These are phyloP conservation scores for Ceratoteleas bidentatus DNA, from an alignment of 1,140 invertebrate genomes.

Conservation along the genomic window DNA sequence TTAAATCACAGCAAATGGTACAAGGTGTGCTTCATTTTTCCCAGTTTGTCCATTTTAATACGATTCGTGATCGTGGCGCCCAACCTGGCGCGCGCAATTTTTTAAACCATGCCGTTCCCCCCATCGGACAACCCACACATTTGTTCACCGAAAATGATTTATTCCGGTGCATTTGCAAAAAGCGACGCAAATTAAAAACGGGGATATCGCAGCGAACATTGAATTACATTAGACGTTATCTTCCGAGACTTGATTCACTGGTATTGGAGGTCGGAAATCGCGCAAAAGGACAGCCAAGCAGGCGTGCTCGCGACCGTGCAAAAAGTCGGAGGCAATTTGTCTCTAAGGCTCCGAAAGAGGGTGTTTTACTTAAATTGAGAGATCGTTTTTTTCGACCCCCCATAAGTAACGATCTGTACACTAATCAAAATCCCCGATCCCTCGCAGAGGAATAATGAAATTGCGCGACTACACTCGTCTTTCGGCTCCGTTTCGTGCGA, in stretches of 20 bases:
- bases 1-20: conserved; percentile 67
- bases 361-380: conserved; percentile 47
- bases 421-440: conserved; percentile 35
- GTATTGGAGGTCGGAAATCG: conserved; percentile 40
- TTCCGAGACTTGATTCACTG: conserved; percentile 32
- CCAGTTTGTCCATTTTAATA: conserved; percentile 33
- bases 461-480: background rate
- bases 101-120: conserved; percentile 18
- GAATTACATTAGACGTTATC: background rate
- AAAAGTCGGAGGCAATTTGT: conserved; percentile 43
- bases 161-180: background rate
- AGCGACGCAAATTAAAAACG: too few species aligned
- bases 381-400: conserved; percentile 28
- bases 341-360: conserved; percentile 19
- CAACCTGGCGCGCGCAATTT: conserved; percentile 24
- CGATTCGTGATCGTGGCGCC: conserved; percentile 22
- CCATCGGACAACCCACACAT: background rate
- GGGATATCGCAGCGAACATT: too few species aligned
- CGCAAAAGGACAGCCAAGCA: conserved; percentile 30
- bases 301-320: conserved; percentile 32
- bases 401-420: conserved; percentile 43
- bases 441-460: conserved; percentile 22
- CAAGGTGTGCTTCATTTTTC: conserved; percentile 52
- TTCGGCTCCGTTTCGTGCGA: background rate
- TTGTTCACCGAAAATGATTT: too few species aligned